These are phyloP conservation scores for Plectus sambesii DNA, from an alignment of 1,140 invertebrate genomes.

Conservation along the genomic window DNA sequence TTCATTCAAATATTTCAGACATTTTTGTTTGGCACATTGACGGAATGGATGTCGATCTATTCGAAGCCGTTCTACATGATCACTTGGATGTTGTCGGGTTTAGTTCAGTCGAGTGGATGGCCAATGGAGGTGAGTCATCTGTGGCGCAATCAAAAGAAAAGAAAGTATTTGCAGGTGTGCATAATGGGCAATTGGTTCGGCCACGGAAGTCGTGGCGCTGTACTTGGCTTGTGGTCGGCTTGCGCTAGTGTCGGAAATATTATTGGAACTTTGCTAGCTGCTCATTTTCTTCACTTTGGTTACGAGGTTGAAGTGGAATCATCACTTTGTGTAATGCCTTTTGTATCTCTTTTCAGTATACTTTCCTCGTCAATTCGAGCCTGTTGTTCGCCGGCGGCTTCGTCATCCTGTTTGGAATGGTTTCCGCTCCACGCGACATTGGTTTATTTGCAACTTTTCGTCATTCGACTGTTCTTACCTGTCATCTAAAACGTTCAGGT, in stretches of 20 bases:
- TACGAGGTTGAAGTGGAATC: conserved; percentile 42
- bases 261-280: conserved; percentile 46
- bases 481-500: no score
- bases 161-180: conserved; percentile 21
- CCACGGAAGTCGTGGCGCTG: conserved; percentile 43
- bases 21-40: no score
- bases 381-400: conserved; percentile 43
- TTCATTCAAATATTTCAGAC: no score
- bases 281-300: conserved; percentile 45
- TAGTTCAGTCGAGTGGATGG: conserved; percentile 38
- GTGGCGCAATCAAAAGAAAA: conserved; percentile 28
- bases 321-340: conserved; percentile 1
- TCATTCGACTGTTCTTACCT: no score
- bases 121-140: conserved; percentile 30
- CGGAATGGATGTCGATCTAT: no score
- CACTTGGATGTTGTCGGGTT: conserved; percentile 33
- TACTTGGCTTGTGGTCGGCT: conserved; percentile 48
- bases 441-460: not conserved
- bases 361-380: conserved; percentile 39
- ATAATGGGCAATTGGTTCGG: conserved; percentile 41
- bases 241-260: conserved; percentile 49
- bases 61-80: conserved; percentile 43
- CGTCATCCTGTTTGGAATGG: conserved; percentile 41
- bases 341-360: conserved; percentile 8
- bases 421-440: conserved; percentile 6